Conservation (phyloP, 2,888 invertebrate species). For the Standfussiana lucernea region DNA sequence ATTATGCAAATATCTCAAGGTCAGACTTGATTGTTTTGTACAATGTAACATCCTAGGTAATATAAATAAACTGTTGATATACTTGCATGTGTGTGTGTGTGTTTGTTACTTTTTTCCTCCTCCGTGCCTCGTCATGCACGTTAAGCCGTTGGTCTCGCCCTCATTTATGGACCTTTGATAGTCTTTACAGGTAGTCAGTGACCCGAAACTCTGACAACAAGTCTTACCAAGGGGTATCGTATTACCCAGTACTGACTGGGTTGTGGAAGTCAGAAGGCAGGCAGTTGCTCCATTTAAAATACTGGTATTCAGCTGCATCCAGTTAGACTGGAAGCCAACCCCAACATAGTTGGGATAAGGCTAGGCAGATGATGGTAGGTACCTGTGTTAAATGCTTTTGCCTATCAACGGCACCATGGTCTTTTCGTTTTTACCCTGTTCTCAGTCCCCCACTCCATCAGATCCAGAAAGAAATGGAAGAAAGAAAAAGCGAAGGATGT, state of each 20-base stretch:
- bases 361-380: not conserved
- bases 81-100: not conserved
- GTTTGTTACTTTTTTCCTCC: conserved; percentile 10
- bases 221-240: too few relatives aligned
- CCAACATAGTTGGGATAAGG: not conserved
- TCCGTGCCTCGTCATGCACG: too few relatives aligned
- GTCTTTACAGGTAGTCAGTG: not conserved
- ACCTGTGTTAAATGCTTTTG: not conserved
- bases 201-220: too few relatives aligned
- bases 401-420: not conserved
- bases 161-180: not conserved
- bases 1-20: conserved; percentile 49
- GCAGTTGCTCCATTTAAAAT: not conserved
- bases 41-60: conserved; percentile 12
- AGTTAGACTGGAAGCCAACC: not conserved
- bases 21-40: conserved; percentile 26
- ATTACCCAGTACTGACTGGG: not conserved
- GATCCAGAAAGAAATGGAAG: not conserved
- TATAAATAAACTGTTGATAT: conserved; percentile 2
- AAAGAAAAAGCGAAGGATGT: not conserved
- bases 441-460: not conserved
- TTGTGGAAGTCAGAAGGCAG: not conserved
- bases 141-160: too few relatives aligned
- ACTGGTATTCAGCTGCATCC: not conserved
- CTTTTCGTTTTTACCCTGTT: not conserved